phyloP scores from a whole-genome alignment of 37 sponge, comb jelly and placozoan species.

The Halichondria panicea region DNA sequence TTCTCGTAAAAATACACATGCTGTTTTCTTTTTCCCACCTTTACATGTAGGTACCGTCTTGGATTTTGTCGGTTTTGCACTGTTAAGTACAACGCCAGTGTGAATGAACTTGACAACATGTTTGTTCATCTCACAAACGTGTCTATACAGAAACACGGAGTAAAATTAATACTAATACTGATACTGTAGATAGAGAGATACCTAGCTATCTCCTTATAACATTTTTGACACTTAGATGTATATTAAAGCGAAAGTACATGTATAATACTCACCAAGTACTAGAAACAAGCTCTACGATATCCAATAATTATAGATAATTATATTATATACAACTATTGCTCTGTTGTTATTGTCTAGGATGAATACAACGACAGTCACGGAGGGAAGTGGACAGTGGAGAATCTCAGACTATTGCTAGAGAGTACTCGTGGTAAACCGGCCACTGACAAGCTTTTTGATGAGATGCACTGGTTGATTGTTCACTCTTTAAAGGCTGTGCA shows the following conservation, averaged over 20 bases:
- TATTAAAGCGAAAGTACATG: neutral
- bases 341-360: slow-evolving; percentile 42
- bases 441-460: slow-evolving; percentile 84
- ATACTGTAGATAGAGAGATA: neutral
- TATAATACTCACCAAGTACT: neutral
- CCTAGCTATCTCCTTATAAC: neutral
- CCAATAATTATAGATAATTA: neutral
- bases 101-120: slow-evolving; percentile 94
- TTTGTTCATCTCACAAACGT: slow-evolving; percentile 98
- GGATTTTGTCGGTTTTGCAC: slow-evolving; percentile 99
- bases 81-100: slow-evolving; percentile 87
- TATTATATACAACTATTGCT: neutral
- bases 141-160: slow-evolving; percentile 97
- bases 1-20: neutral
- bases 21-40: neutral
- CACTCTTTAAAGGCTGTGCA: slow-evolving; percentile 96
- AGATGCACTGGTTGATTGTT: slow-evolving; percentile 93
- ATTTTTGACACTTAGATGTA: neutral
- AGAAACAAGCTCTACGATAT: neutral
- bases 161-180: slow-evolving; percentile 10
- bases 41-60: slow-evolving; percentile 61
- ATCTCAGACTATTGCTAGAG: slow-evolving; percentile 81
- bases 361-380: slow-evolving; percentile 96
- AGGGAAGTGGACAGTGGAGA: slow-evolving; percentile 94
- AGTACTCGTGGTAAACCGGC: slow-evolving; percentile 86